A percentile compares a stretch with the other conserved stretches of the same genome.
These are phyloP conservation scores for Olivierus martensii DNA, from an alignment of 1,140 invertebrate species.

Conservation along the genomic window DNA sequence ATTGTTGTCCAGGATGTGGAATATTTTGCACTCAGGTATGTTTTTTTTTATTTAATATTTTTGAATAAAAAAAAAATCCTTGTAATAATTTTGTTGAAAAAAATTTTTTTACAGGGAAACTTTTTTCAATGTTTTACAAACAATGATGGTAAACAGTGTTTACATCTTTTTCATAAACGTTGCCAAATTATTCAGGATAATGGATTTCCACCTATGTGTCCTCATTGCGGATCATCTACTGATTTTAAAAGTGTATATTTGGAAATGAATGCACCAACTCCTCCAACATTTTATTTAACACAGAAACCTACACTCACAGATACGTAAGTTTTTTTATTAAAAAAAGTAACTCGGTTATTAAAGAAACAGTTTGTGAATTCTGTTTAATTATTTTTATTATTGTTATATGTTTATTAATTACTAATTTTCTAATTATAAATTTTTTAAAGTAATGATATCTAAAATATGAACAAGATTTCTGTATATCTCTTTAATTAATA, in stretches of 20 bases:
- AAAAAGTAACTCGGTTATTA: no score
- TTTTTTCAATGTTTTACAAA: constrained; percentile 50
- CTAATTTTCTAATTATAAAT: no score
- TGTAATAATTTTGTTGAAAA: no score
- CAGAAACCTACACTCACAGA: constrained; percentile 27
- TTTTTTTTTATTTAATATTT: no score
- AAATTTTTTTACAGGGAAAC: constrained; percentile 37
- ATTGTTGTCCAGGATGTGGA: constrained; percentile 81
- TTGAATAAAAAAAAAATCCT: no score
- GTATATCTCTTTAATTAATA: no score
- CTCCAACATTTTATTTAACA: constrained; percentile 42
- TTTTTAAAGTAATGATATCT: no score
- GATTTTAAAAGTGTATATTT: constrained; percentile 41
- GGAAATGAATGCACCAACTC: constrained; percentile 39
- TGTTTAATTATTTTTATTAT: no score
- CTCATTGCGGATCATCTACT: constrained; percentile 56
- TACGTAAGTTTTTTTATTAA: constrained; percentile 1
- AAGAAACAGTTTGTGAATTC: no score
- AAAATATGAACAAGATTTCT: no score
- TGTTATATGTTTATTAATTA: no score
- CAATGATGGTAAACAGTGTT: constrained; percentile 20
- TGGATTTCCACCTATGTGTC: constrained; percentile 35
- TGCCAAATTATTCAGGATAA: constrained; percentile 39
- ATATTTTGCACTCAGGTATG: constrained; percentile 82
- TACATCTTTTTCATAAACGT: constrained; percentile 56